Evolutionary conservation across 2,888 invertebrate genomes (phyloP), one percentile per base, ranked within the genome.

Genomic region (Leucoptera coffeella): DNA sequence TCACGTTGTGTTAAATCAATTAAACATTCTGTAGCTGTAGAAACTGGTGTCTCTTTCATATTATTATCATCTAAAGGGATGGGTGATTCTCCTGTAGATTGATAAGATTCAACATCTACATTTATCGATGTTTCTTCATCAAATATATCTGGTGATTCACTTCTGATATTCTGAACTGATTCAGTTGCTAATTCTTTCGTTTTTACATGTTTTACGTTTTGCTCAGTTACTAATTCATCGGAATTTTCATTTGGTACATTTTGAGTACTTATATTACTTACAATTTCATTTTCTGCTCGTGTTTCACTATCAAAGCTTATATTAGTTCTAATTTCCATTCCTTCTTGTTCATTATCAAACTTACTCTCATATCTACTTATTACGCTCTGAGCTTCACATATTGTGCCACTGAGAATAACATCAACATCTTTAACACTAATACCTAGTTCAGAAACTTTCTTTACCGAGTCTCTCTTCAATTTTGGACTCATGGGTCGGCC

Each of bases 401-500:
- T 27, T 20, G 51, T 32, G 4, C 62, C 58, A 48, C 65, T 64
- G 4, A 72, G 39, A 15, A 71, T 38, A 12, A 41, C 31, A 37
- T 65, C 57, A 25, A 71, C 32, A 33, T 69, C 58, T 31, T 53
- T 43, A 32, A 59, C 54, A 12, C 54, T 46, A 35, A 45, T 61
- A 30, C 50, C 37, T 25, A 56, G 46, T 34, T 57, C 48, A 38
- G 44, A 49, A 25, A 67, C 48, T 33, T 50, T 42, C 34, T 54
- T 43, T 25, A 32, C 35, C 14, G 27, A 32, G 23, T 30, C 22
- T 24, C 47, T 33, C 30, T 32, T 33, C 30, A 38, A 30, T 15
- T 39, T 35, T 2, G 81, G 82, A 27, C 78, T 75, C 8, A 42
- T 37, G 25, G 79, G 79, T 30, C 83, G 58, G 1, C 82, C 82